These are phyloP conservation scores for Rhadinocentrus ornatus DNA, from an alignment of 2,797 vertebrate genomes.

Conservation along the genomic window DNA sequence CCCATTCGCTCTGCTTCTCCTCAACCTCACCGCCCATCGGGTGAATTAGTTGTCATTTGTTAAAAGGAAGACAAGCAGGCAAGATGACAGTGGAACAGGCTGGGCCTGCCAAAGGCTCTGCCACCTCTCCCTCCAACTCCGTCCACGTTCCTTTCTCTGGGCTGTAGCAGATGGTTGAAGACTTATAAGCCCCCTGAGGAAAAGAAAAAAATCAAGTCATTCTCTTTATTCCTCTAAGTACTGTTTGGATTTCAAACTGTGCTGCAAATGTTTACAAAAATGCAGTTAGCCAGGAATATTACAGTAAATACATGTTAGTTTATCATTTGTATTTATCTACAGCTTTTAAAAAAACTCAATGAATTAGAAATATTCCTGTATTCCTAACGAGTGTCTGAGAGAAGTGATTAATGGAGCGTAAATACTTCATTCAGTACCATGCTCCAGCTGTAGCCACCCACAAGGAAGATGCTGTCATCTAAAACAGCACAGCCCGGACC, in stretches of 20 bases:
- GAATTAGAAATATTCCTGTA: background rate
- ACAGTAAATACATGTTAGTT: background rate
- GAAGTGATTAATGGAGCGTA: background rate
- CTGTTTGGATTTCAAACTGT: conserved; percentile 22
- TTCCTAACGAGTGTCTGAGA: background rate
- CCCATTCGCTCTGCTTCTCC: conserved; percentile 56
- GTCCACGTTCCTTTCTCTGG: conserved; percentile 98
- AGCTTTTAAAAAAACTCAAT: background rate
- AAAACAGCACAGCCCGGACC: conserved; percentile 95
- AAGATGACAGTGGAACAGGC: conserved; percentile 95
- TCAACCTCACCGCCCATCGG: background rate
- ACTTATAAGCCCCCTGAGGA: conserved; percentile 97
- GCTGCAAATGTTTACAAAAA: background rate
- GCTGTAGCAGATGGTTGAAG: conserved; percentile 98
- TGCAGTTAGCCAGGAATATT: conserved; percentile 8
- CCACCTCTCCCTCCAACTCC: conserved; percentile 97
- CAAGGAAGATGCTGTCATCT: conserved; percentile 96
- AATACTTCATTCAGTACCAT: conserved; percentile 84
- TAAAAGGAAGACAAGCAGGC: conserved; percentile 95
- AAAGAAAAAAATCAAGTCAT: conserved; percentile 47
- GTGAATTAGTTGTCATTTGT: conserved; percentile 89
- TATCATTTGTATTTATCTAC: background rate
- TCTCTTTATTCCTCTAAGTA: conserved; percentile 9
- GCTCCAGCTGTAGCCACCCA: conserved; percentile 99
- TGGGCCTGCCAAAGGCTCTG: conserved; percentile 95